Base-by-base conservation (phyloP, 2,888 invertebrate genomes). In the Cenopis cana region DNA sequence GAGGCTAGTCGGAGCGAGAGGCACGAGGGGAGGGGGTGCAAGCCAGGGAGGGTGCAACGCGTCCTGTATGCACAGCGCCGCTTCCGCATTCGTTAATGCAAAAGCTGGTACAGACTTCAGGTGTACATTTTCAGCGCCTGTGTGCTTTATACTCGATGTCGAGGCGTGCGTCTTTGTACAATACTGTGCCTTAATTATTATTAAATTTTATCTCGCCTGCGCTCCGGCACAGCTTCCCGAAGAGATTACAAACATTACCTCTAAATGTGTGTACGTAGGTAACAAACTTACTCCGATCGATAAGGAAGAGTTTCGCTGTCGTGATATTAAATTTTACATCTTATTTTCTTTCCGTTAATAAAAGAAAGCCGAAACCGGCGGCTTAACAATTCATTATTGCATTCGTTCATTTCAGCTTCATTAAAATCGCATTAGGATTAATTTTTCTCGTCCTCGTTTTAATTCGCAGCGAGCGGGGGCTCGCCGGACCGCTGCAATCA, bases 401-500 rank as follows among this genome's bases (percentile, higher is more conserved):
- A 90, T 91, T 92, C 91, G 86, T 92, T 90, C 89, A 89, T 90
- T 92, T 89, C 85, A 86, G 88, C 89, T 93, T 93, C 93, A 93
- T 93, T 93, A 93, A 93, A 92, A 93, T 93, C 93, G 93, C 90
- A 93, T 93, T 93, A 93, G 93, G 93, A 93, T 93, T 93, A 93
- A 91, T 93, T 92, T 92, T 93, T 93, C 91, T 90, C 92, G 89
- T 91, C 89, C 92, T 90, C 84, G 85, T 91, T 93, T 93, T 90
- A 91, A 93, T 91, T 93, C 89, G 84, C 88, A 87, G 90, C 89
- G 90, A 88, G 89, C 90, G 84, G 84, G 90, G 90, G 92, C 82
- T 78, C 82, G 85, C 84, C 83, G 87, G 90, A 86, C 89, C 86
- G 81, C 83, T 88, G 90, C 91, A 93, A 93, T 93, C 92, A 89